These are phyloP conservation scores for Aurelia sp. DNA, from an alignment of 30 jellyfish, hydroid and myxozoan genomes.

Conservation along the genomic window DNA sequence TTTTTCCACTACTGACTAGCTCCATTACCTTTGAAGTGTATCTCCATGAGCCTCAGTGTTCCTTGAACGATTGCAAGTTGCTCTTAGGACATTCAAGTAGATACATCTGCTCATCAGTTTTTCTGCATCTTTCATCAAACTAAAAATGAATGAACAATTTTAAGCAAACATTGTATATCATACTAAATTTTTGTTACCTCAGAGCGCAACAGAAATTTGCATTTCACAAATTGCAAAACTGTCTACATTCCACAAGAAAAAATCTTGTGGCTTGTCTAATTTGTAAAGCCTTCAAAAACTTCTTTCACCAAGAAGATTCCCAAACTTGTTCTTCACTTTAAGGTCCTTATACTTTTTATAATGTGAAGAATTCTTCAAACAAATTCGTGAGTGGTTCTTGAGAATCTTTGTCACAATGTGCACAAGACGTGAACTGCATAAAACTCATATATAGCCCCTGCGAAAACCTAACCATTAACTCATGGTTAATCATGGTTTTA, in stretches of 20 bases:
- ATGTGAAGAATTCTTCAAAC: not conserved
- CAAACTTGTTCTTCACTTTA: too few species aligned
- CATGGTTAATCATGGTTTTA: too few species aligned
- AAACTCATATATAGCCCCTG: too few species aligned
- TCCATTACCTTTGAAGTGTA: conserved; percentile 75
- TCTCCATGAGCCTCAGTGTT: conserved; percentile 58
- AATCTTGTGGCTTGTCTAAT: too few species aligned
- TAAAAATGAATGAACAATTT: not conserved
- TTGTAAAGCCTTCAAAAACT: too few species aligned
- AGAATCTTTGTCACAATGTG: not conserved
- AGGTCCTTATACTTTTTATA: not conserved
- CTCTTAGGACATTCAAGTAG: conserved; percentile 80
- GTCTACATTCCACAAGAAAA: too few species aligned
- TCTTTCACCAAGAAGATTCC: too few species aligned
- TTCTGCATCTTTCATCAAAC: conserved; percentile 99
- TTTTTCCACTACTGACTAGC: too few species aligned
- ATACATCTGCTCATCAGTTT: conserved; percentile 96
- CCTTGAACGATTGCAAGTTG: conserved; percentile 84
- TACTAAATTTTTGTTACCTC: not conserved
- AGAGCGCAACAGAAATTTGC: not conserved
- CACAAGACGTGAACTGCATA: too few species aligned
- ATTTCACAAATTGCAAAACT: too few species aligned
- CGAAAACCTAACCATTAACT: too few species aligned
- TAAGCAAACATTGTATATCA: not conserved
- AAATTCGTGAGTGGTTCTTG: too few species aligned